Conservation (phyloP, 64 coral and sea anemone genomes). For the Actinia equina region DNA sequence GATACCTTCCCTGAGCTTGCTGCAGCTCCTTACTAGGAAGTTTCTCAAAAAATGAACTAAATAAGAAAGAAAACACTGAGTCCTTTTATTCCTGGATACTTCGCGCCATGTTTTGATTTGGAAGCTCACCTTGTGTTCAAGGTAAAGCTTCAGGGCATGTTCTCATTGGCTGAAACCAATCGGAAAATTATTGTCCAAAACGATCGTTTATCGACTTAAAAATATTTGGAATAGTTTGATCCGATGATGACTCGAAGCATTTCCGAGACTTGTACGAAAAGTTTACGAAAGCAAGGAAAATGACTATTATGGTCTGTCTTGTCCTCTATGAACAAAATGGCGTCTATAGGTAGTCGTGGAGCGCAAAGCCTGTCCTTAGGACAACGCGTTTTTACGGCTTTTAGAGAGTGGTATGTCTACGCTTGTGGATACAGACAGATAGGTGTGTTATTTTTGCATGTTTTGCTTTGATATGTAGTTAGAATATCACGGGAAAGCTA, state of each 20-base stretch:
- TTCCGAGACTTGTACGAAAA: conserved; percentile 24
- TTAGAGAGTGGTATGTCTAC: conserved; percentile 87
- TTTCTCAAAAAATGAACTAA: background rate
- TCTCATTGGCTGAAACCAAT: conserved; percentile 53
- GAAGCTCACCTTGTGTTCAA: conserved; percentile 39
- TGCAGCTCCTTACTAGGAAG: conserved; percentile 10
- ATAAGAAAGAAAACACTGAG: background rate
- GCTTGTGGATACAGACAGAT: conserved; percentile 98
- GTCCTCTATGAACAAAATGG: conserved; percentile 65
- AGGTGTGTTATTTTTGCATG: conserved; percentile 57
- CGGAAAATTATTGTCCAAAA: background rate
- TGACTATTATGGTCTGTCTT: conserved; percentile 63
- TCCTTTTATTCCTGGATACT: background rate
- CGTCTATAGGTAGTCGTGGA: conserved; percentile 64
- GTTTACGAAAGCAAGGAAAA: background rate
- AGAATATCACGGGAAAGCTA: background rate
- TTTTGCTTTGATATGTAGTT: background rate
- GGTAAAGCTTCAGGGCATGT: conserved; percentile 25
- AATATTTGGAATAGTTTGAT: background rate
- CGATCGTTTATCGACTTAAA: background rate
- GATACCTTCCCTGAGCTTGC: conserved; percentile 4
- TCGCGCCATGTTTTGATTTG: conserved; percentile 65
- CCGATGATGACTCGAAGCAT: background rate
- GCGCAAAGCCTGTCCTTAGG: conserved; percentile 76
- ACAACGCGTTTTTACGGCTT: conserved; percentile 81